Percentiles rank a stretch among this genome's conserved stretches.
These are phyloP conservation scores for Pseudolaguvia tuberculata DNA, from an alignment of 2,113 vertebrate species.

Conservation along the genomic window DNA sequence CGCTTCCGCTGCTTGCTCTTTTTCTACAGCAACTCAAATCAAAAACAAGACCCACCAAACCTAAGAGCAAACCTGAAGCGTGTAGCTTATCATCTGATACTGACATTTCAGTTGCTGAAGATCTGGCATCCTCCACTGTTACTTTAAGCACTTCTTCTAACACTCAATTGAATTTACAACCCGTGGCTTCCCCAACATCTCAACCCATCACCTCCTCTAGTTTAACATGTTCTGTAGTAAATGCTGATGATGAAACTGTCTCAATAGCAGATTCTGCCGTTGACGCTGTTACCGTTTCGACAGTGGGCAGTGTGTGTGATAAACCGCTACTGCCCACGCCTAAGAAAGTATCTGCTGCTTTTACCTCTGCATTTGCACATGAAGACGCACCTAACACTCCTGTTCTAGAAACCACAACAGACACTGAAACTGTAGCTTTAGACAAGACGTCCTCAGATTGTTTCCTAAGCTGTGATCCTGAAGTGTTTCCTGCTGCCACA, in stretches of 20 bases:
- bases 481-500: not conserved
- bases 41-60: slow-evolving; percentile 55
- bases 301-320: not conserved
- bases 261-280: slow-evolving; percentile 5
- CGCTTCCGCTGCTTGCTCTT: slow-evolving; percentile 65
- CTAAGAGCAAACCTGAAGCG: slow-evolving; percentile 32
- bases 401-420: slow-evolving; percentile 1
- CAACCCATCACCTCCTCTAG: not conserved
- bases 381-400: not conserved
- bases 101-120: slow-evolving; percentile 24
- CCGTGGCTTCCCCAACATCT: not conserved
- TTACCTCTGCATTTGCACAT: slow-evolving; percentile 6
- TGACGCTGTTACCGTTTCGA: not conserved
- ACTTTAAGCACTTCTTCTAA: not conserved
- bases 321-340: not conserved
- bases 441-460: not conserved
- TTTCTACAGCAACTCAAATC: slow-evolving; percentile 65
- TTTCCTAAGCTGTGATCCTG: not conserved
- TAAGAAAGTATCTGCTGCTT: not conserved
- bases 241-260: not conserved
- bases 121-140: not conserved
- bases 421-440: not conserved
- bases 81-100: slow-evolving; percentile 12
- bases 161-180: slow-evolving; percentile 10
- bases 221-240: slow-evolving; percentile 14